Base-by-base conservation (phyloP, 1,140 invertebrate genomes). In the Zaprionus inermis region DNA sequence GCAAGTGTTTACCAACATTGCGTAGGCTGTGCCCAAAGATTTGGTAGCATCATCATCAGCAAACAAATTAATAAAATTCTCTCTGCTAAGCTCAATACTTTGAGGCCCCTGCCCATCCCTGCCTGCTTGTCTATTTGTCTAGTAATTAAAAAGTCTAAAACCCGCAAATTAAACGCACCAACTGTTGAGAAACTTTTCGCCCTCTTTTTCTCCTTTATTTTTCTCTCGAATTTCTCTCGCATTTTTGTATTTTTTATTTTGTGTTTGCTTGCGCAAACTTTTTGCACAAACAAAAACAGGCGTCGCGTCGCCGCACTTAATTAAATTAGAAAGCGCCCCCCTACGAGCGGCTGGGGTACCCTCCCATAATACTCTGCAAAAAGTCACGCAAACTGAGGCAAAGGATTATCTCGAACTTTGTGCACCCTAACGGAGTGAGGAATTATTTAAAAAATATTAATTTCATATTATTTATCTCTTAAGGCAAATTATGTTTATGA, bases 141-240 rank as follows among this genome's bases (percentile, higher is more conserved):
- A 89, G 74, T 86, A 88, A 88, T 88, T 88, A 88, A 88, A 89
- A 88, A 89, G 84, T 89, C 80, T 78, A 88, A 89, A 83, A 89
- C 84, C 77, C 89, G 80, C 80, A 88, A 89, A 88, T 89, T 89
- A 88, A 88, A 88, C 64, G 74, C 71, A 66, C 84, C 84, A 88
- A 88, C 84, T 72, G 84, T 76, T 83, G 73, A 80, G 59, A 36
- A 80, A 80, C 52, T 78, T 77, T 68, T 76, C 24, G 11, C 51
- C 55, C 22, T 76, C 60, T 61, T 74, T 65, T 51, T 58, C 66
- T 49, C 49, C 57, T 46, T 70, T n/a, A n/a, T 28, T 20, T 68
- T 41, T 72, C 66, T 22, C 32, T 22, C 34, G 28, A 72, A 78
- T 51, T 74, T 73, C 60, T 64, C 24, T 64, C n/a, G n/a, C n/a